Percentiles rank a stretch among this genome's conserved stretches.
Conservation (phyloP, 1,140 invertebrate species). For the Wasmannia auropunctata region DNA sequence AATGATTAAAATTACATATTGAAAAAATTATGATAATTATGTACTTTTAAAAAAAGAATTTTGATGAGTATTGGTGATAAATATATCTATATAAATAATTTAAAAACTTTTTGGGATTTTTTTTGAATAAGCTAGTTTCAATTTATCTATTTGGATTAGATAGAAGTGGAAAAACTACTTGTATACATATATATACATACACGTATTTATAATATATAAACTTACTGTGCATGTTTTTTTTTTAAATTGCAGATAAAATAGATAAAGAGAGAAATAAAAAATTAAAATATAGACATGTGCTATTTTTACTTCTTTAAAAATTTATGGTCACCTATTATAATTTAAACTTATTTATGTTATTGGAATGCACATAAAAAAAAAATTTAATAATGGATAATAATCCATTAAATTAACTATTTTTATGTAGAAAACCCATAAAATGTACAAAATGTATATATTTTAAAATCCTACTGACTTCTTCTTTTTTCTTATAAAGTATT, state of each 20-base stretch:
- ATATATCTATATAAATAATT: not conserved
- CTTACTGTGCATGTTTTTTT: not conserved
- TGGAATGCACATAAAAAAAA: not conserved
- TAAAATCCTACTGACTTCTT: not conserved
- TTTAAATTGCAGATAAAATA: not conserved
- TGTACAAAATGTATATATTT: not conserved
- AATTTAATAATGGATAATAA: not conserved
- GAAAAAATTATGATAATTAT: not conserved
- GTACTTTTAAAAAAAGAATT: not conserved
- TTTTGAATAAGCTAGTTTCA: not conserved
- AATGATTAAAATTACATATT: not conserved
- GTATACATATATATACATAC: not conserved
- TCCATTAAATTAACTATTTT: not conserved
- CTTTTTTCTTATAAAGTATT: not conserved
- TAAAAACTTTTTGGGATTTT: not conserved
- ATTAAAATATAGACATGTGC: not conserved
- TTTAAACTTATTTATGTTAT: not conserved
- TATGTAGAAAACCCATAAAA: not conserved
- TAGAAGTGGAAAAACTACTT: not conserved
- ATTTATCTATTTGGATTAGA: not conserved
- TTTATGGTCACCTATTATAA: not conserved
- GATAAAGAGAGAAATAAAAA: not conserved
- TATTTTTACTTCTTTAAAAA: not conserved
- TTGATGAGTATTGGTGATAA: not conserved
- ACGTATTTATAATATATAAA: not conserved